These are phyloP conservation scores for Scylla paramamosain DNA, from an alignment of 1,140 invertebrate species.

Conservation along the genomic window DNA sequence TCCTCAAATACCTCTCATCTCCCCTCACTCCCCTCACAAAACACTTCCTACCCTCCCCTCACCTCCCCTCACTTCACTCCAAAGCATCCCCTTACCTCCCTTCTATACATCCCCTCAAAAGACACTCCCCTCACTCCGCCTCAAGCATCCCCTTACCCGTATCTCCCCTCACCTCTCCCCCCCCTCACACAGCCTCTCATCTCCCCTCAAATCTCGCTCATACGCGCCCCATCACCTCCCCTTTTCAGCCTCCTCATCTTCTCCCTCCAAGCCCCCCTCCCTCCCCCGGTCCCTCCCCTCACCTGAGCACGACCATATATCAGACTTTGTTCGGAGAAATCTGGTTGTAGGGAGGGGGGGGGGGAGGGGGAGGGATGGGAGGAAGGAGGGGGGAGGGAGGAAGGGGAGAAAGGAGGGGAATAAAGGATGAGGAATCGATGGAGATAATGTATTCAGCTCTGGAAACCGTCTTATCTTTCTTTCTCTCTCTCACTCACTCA, in stretches of 20 bases:
- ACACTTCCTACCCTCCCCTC: not conserved
- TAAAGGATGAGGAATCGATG: not conserved
- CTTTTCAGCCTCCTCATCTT: not conserved
- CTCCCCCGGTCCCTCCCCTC: not conserved
- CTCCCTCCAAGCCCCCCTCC: not conserved
- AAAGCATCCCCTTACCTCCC: too few species aligned
- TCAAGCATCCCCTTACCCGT: too few species aligned
- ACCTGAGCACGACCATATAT: not conserved
- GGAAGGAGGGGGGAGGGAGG: not conserved
- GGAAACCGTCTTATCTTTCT: not conserved
- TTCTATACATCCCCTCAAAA: too few species aligned
- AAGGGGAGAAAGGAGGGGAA: not conserved
- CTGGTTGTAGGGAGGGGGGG: not conserved
- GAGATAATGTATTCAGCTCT: not conserved
- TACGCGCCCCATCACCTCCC: too few species aligned
- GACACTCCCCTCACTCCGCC: too few species aligned
- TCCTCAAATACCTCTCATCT: not conserved
- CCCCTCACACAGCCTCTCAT: too few species aligned
- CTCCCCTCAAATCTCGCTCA: too few species aligned
- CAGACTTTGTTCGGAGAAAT: not conserved
- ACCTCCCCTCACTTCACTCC: not conserved
- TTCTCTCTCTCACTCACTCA: too few species aligned
- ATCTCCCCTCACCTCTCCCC: not conserved
- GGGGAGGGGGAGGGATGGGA: not conserved
- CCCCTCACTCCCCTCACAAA: too few species aligned